Base-by-base conservation (phyloP, 2,113 vertebrate species). In the Mystacornis crossleyi region DNA sequence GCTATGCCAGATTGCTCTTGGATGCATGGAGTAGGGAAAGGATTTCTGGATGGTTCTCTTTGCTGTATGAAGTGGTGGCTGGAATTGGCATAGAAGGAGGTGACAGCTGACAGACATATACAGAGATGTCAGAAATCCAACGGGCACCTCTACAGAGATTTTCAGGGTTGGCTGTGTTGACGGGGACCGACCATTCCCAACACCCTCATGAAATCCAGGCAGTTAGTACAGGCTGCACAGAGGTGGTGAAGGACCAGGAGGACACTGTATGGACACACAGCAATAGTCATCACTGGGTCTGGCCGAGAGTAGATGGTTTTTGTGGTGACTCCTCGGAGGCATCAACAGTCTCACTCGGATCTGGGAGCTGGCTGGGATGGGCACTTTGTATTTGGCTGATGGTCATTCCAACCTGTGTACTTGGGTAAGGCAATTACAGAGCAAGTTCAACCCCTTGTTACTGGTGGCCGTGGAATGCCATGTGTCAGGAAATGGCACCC, bases 401-500 rank as follows among this genome's bases (percentile, higher is more conserved):
- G 18, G 81, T 54, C 82, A 86, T 53, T 78, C 21, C 91, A 91
- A 21, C 45, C n/a, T 13, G 25, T 19, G 58, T 65, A 5, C 62
- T 19, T 1, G 31, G 50, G 60, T 33, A 61, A 51, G 28, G 65
- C 81, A 93, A 90, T 92, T 64, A 89, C 40, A 40, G 75, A 81
- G 51, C 1, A 6, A 93, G 95, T 51, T 90, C 81, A 91, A 2
- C 78, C 53, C 60, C 38, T 89, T 6, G 14, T 92, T 97, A 90
- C 82, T 51, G 89, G 86, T 94, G 95, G 84, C 85, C 12, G 0
- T 83, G 95, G 95, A 96, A 96, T 87, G 92, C 40, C 79, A 55
- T 74, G 93, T 80, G 87, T 95, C 95, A 96, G 95, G 95, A 94
- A 90, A 95, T 65, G 75, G 75, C 72, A 93, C 6, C 75, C 20